These are phyloP conservation scores for Bicyclus anynana DNA, from an alignment of 1,140 invertebrate genomes.

Conservation along the genomic window DNA sequence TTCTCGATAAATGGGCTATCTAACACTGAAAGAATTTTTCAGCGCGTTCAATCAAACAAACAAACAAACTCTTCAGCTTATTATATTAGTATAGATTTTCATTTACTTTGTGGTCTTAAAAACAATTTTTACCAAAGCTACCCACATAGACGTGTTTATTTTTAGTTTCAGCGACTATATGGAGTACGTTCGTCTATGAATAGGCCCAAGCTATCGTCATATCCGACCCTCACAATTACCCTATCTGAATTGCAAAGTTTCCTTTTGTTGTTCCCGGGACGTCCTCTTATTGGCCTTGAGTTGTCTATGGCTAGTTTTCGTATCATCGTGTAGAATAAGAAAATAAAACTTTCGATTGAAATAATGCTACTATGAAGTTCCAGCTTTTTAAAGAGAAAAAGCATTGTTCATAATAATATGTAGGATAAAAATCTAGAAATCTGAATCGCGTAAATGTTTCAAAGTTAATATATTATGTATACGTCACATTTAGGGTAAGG, in stretches of 20 bases:
- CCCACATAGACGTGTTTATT: not conserved
- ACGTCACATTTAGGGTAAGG: too few species aligned
- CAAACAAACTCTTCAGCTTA: too few species aligned
- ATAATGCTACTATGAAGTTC: not conserved
- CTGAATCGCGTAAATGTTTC: too few species aligned
- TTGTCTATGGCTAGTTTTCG: conserved; percentile 33
- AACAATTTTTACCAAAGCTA: too few species aligned
- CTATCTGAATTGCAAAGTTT: conserved; percentile 48
- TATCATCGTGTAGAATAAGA: conserved; percentile 10
- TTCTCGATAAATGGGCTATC: too few species aligned
- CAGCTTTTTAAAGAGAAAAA: not conserved
- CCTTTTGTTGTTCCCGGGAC: conserved; percentile 22
- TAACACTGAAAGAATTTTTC: too few species aligned
- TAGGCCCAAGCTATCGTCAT: conserved; percentile 25
- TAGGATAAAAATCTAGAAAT: too few species aligned
- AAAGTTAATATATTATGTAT: too few species aligned
- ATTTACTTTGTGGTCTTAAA: too few species aligned
- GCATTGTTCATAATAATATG: too few species aligned
- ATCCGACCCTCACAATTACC: conserved; percentile 33
- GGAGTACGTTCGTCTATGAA: conserved; percentile 18
- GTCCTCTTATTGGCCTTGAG: conserved; percentile 30
- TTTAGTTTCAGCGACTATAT: not conserved
- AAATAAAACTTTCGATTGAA: not conserved
- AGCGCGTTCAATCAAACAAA: too few species aligned
- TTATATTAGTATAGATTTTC: too few species aligned